phyloP scores from a whole-genome alignment of 2,113 vertebrate genomes.

The Microcebus ravelobensis region DNA sequence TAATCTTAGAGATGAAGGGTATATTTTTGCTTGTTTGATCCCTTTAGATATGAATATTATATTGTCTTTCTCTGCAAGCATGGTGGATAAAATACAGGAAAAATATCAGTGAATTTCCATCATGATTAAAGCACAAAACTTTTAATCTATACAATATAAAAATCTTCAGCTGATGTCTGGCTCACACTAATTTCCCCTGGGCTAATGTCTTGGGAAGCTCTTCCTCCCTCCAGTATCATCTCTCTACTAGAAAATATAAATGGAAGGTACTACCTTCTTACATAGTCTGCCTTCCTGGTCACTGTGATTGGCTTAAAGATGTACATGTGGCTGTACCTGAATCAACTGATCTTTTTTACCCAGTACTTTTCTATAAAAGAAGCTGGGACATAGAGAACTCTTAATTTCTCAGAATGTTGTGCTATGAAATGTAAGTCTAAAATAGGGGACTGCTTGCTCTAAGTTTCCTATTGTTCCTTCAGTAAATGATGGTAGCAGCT shows the following conservation, averaged over 20 bases:
- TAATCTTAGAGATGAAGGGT: background rate
- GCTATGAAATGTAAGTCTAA: background rate
- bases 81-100: background rate
- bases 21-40: background rate
- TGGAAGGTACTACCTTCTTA: background rate
- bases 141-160: background rate
- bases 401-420: background rate
- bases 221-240: background rate
- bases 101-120: background rate
- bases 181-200: background rate
- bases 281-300: background rate
- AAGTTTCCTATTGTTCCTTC: background rate
- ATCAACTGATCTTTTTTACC: background rate
- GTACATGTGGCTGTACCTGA: background rate
- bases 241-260: background rate
- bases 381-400: accelerated
- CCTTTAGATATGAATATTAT: background rate
- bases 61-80: background rate
- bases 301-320: background rate
- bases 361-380: background rate
- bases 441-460: background rate
- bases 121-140: background rate
- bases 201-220: background rate
- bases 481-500: background rate
- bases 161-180: background rate